Conservation (phyloP, 2,797 vertebrate genomes). For the Danio aesculapii region DNA sequence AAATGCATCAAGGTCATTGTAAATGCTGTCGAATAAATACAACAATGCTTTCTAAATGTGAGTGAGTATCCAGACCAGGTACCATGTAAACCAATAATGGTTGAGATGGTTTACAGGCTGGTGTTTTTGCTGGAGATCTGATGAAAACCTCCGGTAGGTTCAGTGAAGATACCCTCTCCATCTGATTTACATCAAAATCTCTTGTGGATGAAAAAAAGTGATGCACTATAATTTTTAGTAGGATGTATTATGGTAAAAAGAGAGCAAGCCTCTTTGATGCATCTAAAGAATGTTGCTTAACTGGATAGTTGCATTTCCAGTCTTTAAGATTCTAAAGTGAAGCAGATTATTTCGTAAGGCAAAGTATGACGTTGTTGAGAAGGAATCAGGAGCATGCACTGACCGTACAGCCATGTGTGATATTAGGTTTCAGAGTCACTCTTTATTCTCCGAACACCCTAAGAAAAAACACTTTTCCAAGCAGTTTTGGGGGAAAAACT, state of each 20-base stretch:
- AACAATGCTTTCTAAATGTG: background rate
- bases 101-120: constrained; percentile 10
- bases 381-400: constrained; percentile 18
- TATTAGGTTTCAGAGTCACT: background rate
- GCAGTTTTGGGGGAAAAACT: too few relatives aligned
- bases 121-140: constrained; percentile 13
- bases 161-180: background rate
- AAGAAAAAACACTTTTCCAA: background rate
- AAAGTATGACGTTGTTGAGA: background rate
- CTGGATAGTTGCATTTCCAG: background rate
- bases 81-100: background rate
- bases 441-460: background rate
- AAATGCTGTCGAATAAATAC: background rate
- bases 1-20: background rate
- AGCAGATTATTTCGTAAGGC: constrained; percentile 27
- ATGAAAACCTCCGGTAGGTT: constrained; percentile 20
- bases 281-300: constrained; percentile 7
- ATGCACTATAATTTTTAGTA: background rate
- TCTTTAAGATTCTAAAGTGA: background rate
- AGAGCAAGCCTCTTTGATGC: background rate
- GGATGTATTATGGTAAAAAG: background rate
- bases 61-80: background rate
- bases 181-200: background rate
- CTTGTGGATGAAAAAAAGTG: background rate
- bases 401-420: background rate